These are phyloP conservation scores for Nettapus auritus DNA, from an alignment of 2,113 vertebrate species.

Conservation along the genomic window DNA sequence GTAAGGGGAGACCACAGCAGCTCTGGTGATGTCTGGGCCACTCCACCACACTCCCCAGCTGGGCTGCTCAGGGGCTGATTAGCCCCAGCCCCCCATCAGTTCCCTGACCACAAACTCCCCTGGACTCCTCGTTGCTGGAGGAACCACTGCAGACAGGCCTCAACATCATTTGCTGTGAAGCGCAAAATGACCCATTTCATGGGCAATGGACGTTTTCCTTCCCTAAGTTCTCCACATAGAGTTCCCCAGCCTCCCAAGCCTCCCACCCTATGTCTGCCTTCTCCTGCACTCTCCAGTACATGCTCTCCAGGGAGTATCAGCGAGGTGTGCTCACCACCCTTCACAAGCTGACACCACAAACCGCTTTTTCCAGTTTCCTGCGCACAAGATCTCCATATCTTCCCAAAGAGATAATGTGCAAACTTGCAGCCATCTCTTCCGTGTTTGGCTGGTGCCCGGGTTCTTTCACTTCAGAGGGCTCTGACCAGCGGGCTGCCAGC, in stretches of 20 bases:
- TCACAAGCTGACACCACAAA: not conserved
- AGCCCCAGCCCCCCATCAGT: not conserved
- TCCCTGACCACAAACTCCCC: not conserved
- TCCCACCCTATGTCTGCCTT: accelerated
- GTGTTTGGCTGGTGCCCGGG: accelerated
- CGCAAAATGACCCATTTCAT: not conserved
- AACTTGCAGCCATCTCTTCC: not conserved
- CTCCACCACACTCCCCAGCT: not conserved
- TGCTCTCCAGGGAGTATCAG: not conserved
- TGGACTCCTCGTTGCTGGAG: not conserved
- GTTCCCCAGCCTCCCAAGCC: too few relatives aligned
- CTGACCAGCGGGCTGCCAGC: not conserved
- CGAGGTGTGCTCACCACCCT: accelerated
- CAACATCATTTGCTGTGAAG: not conserved
- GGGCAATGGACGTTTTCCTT: not conserved
- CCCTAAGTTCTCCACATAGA: accelerated
- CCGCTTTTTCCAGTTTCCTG: not conserved
- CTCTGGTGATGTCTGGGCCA: not conserved
- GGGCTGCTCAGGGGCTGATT: not conserved
- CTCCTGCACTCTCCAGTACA: not conserved
- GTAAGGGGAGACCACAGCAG: not conserved
- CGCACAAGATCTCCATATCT: not conserved
- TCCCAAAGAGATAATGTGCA: not conserved
- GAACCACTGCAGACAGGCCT: not conserved
- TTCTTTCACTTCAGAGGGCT: not conserved